Percentiles rank a stretch among this genome's conserved stretches.
Conservation (phyloP, 2,888 invertebrate genomes). For the Mylabris sibirica region DNA sequence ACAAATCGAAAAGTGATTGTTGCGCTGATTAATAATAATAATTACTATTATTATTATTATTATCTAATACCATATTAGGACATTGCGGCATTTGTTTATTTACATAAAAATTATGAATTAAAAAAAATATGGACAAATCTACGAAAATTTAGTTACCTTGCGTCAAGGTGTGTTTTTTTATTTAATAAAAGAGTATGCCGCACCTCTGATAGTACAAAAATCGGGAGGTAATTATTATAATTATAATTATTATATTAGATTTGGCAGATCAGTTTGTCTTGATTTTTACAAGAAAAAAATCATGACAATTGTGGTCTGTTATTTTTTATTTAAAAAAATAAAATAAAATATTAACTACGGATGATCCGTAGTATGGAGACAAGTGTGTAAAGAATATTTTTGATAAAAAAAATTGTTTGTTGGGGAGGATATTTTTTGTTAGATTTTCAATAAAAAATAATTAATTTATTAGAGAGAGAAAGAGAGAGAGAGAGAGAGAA, state of each 20-base stretch:
- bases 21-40: constrained; percentile 49
- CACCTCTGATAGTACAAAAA: constrained; percentile 62
- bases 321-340: constrained; percentile 20
- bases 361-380: background rate
- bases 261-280: constrained; percentile 42
- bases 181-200: constrained; percentile 46
- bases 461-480: constrained; percentile 24
- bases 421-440: constrained; percentile 66
- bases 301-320: no score
- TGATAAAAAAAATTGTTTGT: constrained; percentile 70
- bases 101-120: background rate
- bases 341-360: background rate
- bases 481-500: constrained; percentile 35
- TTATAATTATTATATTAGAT: constrained; percentile 44
- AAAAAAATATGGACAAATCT: constrained; percentile 18
- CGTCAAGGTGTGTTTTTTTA: constrained; percentile 51
- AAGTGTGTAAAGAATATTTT: constrained; percentile 67
- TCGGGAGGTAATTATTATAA: constrained; percentile 56
- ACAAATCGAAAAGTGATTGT: constrained; percentile 48
- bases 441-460: constrained; percentile 60
- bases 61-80: constrained; percentile 50
- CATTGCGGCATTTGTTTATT: constrained; percentile 44
- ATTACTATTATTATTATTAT: background rate
- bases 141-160: constrained; percentile 48
- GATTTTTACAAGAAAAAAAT: no score